Evolutionary conservation across 2,113 vertebrate genomes (phyloP), one percentile per base, ranked within the genome.

Genomic region (Sminthopsis crassicaudata): DNA sequence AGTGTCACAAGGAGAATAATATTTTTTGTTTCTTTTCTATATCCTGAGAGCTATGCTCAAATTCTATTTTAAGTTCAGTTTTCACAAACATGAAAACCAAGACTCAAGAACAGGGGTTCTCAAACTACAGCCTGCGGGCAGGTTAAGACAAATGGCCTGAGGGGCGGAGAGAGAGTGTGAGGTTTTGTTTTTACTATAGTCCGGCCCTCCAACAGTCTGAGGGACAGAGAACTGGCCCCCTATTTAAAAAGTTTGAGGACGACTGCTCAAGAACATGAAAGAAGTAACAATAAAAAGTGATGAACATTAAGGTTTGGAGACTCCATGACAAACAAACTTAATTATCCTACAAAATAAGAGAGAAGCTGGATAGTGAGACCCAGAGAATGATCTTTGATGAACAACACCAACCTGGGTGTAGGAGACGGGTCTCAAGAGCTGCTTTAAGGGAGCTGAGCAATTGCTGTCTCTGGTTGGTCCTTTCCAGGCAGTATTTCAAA

Each of bases 391-490:
- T 84, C 0, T 0, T 0, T 0, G 50, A 4, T 53, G 67, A 42
- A 16, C 10, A 51, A 93, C 57, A 96, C 95, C 54, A 54, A 99
- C 99, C 99, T 50, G 99, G 99, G 94, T 99, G 99, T 90, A 99
- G 99, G 6, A 99, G 99, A 1, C 99, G 98, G 0, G 99, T 99
- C 98, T 99, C 99, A 91, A 99, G 99, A 7, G 99, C 99, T 0
- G 99, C 99, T 95, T 99, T 99, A 90, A 99, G 98, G 0, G 99
- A 99, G 24, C 98, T 99, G 19, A 99, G 99, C 46, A 99, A 99
- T 98, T 99, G 99, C 98, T 99, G 99, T 23, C 99, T 99, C 98
- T 99, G 99, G 96, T 99, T 99, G 2, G 99, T 99, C 97, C 99
- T 98, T 57, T 99, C 99, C 97, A 99, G 97, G 93, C 99, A 99